These are phyloP conservation scores for Ascaphus truei DNA, from an alignment of 2,113 vertebrate genomes.

Conservation along the genomic window DNA sequence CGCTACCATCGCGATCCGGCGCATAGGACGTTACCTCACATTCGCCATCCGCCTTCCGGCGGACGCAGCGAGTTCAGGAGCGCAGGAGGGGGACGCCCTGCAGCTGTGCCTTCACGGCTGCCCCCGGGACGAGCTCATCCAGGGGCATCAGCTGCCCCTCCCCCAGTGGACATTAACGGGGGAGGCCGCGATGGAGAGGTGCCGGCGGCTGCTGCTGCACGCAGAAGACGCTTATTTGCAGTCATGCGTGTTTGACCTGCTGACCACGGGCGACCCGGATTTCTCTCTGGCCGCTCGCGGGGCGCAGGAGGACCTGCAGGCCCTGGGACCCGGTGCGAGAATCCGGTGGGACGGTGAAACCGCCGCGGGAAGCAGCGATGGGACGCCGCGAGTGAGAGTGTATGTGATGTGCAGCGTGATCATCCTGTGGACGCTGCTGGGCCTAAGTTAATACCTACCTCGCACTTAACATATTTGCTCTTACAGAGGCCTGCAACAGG, in stretches of 20 bases:
- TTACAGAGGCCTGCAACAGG: no score
- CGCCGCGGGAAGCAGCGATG: constrained; percentile 68
- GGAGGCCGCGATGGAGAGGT: no score
- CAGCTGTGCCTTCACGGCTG: constrained; percentile 78
- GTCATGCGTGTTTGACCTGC: constrained; percentile 78
- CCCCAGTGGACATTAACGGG: no score
- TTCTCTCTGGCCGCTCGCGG: constrained; percentile 75
- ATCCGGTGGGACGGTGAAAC: no score
- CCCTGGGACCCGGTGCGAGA: constrained; percentile 68
- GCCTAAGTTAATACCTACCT: background rate
- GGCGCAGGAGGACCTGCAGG: constrained; percentile 73
- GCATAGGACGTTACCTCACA: constrained; percentile 74
- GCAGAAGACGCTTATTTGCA: no score
- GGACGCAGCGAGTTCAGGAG: constrained; percentile 61
- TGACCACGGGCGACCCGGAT: constrained; percentile 73
- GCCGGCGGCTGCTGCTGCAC: no score
- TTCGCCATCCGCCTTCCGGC: constrained; percentile 76
- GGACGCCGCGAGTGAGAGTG: no score
- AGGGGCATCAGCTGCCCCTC: constrained; percentile 67
- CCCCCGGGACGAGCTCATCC: constrained; percentile 72
- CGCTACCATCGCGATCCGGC: constrained; percentile 69
- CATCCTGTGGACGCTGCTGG: no score
- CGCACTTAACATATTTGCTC: fast-evolving
- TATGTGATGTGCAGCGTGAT: no score
- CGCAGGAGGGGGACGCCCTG: constrained; percentile 62